A percentile compares a stretch with the other conserved stretches of the same genome.
Conservation (phyloP, 2,797 vertebrate genomes). For the Pseudotriccus pelzelni region DNA sequence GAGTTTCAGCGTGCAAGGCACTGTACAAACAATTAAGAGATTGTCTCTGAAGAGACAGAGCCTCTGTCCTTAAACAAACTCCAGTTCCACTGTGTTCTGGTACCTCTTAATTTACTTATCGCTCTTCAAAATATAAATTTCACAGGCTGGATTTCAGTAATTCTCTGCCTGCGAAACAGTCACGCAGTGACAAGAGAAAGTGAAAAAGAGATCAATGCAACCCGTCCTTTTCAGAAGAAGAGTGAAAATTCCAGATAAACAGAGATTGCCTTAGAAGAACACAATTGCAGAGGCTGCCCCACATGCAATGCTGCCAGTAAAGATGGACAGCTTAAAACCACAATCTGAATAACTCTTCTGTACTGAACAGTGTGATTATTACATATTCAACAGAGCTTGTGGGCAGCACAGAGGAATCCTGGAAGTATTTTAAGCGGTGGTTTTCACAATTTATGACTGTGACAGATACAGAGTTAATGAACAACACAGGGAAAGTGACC, state of each 20-base stretch:
- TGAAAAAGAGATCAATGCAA: background rate
- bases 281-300: background rate
- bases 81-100: background rate
- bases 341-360: background rate
- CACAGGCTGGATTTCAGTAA: background rate
- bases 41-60: background rate
- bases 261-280: background rate
- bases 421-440: constrained; percentile 19
- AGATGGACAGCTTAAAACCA: constrained; percentile 8
- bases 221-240: background rate
- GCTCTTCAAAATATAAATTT: constrained; percentile 5
- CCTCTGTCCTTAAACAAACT: background rate
- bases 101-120: background rate
- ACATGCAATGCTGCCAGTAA: background rate
- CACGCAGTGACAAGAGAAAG: background rate
- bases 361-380: background rate
- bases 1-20: background rate
- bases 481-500: background rate
- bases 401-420: background rate
- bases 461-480: constrained; percentile 14
- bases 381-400: background rate
- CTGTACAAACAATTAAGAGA: background rate
- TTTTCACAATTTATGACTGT: constrained; percentile 26
- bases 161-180: background rate
- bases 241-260: background rate